These are phyloP conservation scores for Drosophila neocordata DNA, from an alignment of 1,140 invertebrate species.

Conservation along the genomic window DNA sequence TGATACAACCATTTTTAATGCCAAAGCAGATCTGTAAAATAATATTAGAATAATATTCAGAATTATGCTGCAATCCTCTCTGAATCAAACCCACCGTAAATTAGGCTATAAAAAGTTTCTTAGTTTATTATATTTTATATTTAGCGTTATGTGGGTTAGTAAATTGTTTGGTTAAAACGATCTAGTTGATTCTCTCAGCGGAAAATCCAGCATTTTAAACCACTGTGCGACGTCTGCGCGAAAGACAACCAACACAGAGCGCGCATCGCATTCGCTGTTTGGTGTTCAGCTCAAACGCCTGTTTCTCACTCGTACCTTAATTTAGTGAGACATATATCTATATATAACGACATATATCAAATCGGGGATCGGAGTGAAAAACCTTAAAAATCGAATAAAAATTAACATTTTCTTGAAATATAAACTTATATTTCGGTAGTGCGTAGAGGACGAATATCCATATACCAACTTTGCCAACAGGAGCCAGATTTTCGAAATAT, in stretches of 20 bases:
- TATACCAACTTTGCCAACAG: background rate
- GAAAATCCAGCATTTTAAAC: background rate
- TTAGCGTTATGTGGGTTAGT: too few relatives aligned
- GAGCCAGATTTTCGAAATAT: background rate
- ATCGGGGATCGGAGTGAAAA: background rate
- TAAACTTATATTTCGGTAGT: background rate
- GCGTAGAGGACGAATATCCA: background rate
- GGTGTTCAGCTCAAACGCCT: background rate
- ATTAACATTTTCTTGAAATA: background rate
- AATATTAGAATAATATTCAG: too few relatives aligned
- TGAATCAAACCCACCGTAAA: too few relatives aligned
- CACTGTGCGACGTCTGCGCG: slow-evolving; percentile 17
- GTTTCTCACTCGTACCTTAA: background rate
- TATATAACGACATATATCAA: background rate
- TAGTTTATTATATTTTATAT: too few relatives aligned
- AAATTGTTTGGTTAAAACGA: too few relatives aligned
- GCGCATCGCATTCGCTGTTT: slow-evolving; percentile 1
- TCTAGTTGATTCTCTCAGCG: background rate
- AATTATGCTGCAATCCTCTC: too few relatives aligned
- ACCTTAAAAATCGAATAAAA: background rate
- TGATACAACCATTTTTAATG: too few relatives aligned
- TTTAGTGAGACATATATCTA: background rate
- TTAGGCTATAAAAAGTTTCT: too few relatives aligned
- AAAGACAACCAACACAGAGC: background rate
- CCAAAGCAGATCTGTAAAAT: too few relatives aligned